These are phyloP conservation scores for Clarias gariepinus DNA, from an alignment of 2,113 vertebrate species.

Conservation along the genomic window DNA sequence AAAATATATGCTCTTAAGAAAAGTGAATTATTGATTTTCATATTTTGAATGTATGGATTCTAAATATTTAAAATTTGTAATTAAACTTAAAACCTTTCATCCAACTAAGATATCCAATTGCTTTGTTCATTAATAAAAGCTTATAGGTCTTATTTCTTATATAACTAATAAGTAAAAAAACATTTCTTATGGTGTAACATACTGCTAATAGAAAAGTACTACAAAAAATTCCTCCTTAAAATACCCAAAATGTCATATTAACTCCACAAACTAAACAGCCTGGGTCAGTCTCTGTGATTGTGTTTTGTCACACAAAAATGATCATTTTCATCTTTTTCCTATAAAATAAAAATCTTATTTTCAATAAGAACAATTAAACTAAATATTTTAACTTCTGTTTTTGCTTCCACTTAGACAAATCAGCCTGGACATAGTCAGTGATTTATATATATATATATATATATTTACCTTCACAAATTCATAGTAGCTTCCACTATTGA, in stretches of 20 bases:
- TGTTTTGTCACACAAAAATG: not conserved
- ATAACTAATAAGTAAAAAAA: not conserved
- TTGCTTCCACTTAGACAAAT: not conserved
- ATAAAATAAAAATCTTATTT: not conserved
- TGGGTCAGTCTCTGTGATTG: too few relatives aligned
- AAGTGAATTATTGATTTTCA: not conserved
- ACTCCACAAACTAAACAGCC: not conserved
- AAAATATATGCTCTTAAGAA: not conserved
- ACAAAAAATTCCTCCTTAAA: not conserved
- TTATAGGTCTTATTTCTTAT: too few relatives aligned
- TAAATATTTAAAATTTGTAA: too few relatives aligned
- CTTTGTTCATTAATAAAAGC: not conserved
- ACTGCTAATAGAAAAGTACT: not conserved
- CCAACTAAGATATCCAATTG: not conserved
- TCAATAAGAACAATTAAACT: not conserved
- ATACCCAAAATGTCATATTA: not conserved
- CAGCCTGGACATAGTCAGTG: not conserved
- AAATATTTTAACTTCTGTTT: not conserved
- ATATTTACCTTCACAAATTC: constrained; percentile 67
- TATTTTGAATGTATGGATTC: not conserved
- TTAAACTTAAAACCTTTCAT: not conserved
- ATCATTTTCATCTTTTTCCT: not conserved
- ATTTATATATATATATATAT: too few relatives aligned
- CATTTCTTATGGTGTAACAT: not conserved
- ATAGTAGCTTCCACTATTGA: constrained; percentile 68